These are phyloP conservation scores for Drosophila niveifrons DNA, from an alignment of 2,888 invertebrate species.

Conservation along the genomic window DNA sequence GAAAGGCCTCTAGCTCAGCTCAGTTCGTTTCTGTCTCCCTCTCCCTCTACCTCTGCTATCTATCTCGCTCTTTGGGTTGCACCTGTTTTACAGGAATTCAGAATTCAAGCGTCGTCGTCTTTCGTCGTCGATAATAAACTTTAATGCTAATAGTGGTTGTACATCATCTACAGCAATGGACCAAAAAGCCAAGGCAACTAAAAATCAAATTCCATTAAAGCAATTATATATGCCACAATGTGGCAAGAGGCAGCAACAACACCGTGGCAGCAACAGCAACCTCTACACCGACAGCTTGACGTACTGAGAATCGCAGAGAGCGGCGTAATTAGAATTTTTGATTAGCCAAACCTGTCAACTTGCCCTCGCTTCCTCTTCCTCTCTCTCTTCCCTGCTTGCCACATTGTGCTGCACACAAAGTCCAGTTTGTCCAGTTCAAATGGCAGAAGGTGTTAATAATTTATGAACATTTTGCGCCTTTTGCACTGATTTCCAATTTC, in stretches of 20 bases:
- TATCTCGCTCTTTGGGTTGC: slow-evolving; percentile 52
- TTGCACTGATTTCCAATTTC: slow-evolving; percentile 78
- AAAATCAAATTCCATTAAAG: slow-evolving; percentile 81
- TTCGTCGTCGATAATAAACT: slow-evolving; percentile 81
- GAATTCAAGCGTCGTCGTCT: slow-evolving; percentile 63
- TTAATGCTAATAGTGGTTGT: slow-evolving; percentile 83
- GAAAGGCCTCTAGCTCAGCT: slow-evolving; percentile 20
- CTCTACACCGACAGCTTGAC: slow-evolving; percentile 16
- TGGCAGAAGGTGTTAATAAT: slow-evolving; percentile 82
- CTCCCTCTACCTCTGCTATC: slow-evolving; percentile 1
- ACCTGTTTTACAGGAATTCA: slow-evolving; percentile 82
- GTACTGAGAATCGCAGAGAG: slow-evolving; percentile 32
- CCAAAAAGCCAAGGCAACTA: slow-evolving; percentile 63
- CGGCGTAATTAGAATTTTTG: slow-evolving; percentile 72
- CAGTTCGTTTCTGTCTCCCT: neutral
- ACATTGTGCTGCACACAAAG: neutral
- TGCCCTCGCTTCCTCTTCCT: neutral
- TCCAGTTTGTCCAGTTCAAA: slow-evolving; percentile 82
- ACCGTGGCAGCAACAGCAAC: neutral
- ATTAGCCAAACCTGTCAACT: slow-evolving; percentile 48
- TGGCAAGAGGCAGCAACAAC: slow-evolving; percentile 19
- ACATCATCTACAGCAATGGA: slow-evolving; percentile 79
- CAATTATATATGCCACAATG: slow-evolving; percentile 68
- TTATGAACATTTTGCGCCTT: slow-evolving; percentile 64
- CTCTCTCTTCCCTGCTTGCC: neutral